Conservation (phyloP, 2,888 invertebrate genomes). For the Syritta pipiens region DNA sequence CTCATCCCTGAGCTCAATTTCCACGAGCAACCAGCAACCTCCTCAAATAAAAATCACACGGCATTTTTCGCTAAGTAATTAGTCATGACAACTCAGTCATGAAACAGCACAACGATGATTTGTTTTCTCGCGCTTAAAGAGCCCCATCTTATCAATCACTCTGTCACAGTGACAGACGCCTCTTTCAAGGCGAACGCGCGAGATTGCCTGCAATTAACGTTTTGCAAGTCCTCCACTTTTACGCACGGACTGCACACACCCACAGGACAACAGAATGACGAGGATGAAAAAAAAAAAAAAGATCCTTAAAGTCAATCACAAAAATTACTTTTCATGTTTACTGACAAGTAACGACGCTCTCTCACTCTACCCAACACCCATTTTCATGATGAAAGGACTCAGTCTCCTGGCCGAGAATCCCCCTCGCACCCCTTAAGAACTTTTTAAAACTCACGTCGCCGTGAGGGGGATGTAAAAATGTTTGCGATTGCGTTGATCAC, state of each 20-base stretch:
- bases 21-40: too few species aligned
- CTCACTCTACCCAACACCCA: conserved; percentile 19
- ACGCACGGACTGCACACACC: conserved; percentile 19
- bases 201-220: conserved; percentile 1
- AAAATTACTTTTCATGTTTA: conserved; percentile 60
- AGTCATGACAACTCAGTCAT: conserved; percentile 8
- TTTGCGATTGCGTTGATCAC: conserved; percentile 53
- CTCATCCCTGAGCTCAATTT: too few species aligned
- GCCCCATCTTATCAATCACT: conserved; percentile 24
- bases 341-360: conserved; percentile 29
- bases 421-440: too few species aligned
- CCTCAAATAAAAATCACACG: too few species aligned
- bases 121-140: conserved; percentile 9
- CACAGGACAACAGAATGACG: neutral
- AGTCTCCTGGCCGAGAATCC: neutral
- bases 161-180: neutral
- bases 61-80: too few species aligned
- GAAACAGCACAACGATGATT: too few species aligned
- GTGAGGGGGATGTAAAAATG: conserved; percentile 29
- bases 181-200: neutral
- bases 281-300: conserved; percentile 13
- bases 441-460: too few species aligned
- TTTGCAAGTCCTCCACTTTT: neutral
- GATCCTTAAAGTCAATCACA: conserved; percentile 43
- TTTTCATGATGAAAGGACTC: conserved; percentile 5